Evolutionary conservation across 2,113 vertebrate species (phyloP).

Genomic region (Fukomys damarensis): DNA sequence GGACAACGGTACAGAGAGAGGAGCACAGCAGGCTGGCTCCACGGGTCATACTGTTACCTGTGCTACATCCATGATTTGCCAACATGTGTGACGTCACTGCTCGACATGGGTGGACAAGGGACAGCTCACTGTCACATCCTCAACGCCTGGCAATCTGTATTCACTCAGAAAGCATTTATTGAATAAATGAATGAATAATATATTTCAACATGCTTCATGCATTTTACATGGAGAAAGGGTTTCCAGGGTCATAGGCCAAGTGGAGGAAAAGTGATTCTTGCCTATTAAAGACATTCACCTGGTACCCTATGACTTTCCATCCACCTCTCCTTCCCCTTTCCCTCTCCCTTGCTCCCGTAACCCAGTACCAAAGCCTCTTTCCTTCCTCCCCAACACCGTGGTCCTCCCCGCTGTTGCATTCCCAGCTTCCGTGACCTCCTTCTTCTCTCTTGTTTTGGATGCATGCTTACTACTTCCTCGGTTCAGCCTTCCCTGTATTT

Average conservation of each 20-base stretch:
- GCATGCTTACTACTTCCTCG: not conserved
- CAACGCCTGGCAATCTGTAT: not conserved
- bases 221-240: not conserved
- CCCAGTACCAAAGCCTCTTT: not conserved
- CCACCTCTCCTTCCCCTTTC: not conserved
- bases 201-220: not conserved
- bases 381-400: not conserved
- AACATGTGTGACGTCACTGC: fast-evolving
- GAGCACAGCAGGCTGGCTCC: not conserved
- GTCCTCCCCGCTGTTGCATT: not conserved
- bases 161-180: not conserved
- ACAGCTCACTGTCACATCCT: not conserved
- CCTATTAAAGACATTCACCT: fast-evolving
- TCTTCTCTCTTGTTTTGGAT: not conserved
- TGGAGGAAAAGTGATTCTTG: not conserved
- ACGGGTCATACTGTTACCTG: too few species aligned
- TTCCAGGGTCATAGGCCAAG: not conserved
- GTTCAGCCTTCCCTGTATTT: not conserved
- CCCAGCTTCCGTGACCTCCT: not conserved
- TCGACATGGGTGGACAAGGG: not conserved
- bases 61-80: fast-evolving
- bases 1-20: not conserved
- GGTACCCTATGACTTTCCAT: not conserved
- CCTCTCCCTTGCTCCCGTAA: not conserved
- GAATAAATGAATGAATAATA: not conserved